Conservation (phyloP, 2,888 invertebrate genomes). For the Drosophila buzzatii region DNA sequence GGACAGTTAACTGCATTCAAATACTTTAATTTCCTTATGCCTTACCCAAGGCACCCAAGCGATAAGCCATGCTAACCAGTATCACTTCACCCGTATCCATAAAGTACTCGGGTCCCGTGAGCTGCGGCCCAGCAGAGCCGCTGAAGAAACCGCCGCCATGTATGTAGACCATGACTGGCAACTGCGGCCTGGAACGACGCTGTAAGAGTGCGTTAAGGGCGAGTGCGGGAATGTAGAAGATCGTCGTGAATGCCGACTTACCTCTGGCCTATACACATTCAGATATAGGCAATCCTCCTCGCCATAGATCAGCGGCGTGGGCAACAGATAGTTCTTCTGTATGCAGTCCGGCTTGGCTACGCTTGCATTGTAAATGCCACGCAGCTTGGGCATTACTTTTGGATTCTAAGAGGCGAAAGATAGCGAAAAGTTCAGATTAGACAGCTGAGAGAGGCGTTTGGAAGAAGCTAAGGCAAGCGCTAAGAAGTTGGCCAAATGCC, state of each 20-base stretch:
- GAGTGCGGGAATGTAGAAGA: no score
- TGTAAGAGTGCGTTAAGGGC: neutral
- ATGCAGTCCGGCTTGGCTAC: constrained; percentile 84
- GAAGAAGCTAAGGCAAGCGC: neutral
- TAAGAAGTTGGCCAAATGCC: neutral
- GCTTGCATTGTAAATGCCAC: constrained; percentile 79
- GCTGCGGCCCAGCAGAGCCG: constrained; percentile 84
- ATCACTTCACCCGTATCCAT: constrained; percentile 86
- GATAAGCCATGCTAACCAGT: constrained; percentile 86
- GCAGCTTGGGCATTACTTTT: constrained; percentile 67
- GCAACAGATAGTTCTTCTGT: constrained; percentile 86
- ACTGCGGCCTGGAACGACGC: constrained; percentile 11
- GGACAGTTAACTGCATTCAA: neutral
- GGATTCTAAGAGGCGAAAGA: constrained; percentile 74
- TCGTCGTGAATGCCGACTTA: neutral
- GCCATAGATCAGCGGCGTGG: constrained; percentile 83
- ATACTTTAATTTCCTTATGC: neutral
- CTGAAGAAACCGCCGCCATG: constrained; percentile 87
- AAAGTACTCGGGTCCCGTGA: constrained; percentile 86
- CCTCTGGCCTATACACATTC: constrained; percentile 84
- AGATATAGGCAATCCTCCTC: constrained; percentile 86
- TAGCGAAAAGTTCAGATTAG: neutral
- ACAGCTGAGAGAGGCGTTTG: fast-evolving
- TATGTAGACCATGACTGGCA: constrained; percentile 86
- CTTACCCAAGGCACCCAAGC: constrained; percentile 84